Percentiles rank a stretch among this genome's conserved stretches.
Evolutionary conservation across 2,113 vertebrate species (phyloP).

Genomic region (Dromiciops gliroides): DNA sequence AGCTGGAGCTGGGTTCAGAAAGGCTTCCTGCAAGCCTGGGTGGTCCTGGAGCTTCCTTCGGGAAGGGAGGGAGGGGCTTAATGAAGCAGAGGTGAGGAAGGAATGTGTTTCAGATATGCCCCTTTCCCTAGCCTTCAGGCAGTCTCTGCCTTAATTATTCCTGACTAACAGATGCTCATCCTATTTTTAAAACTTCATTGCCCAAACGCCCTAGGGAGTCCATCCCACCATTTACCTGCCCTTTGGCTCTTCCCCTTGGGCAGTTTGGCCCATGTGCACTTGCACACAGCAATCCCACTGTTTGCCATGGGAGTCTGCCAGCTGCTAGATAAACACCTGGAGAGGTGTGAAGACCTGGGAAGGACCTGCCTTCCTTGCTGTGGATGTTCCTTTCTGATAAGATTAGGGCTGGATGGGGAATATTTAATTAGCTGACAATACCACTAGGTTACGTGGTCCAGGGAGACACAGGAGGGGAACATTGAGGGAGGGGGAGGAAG

Average conservation of each 20-base stretch:
- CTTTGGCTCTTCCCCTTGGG: constrained; percentile 23
- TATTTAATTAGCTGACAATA: constrained; percentile 67
- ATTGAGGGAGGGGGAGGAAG: constrained; percentile 4
- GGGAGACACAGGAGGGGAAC: background rate
- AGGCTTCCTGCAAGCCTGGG: background rate
- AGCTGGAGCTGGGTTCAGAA: background rate
- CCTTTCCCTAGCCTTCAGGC: too few species aligned
- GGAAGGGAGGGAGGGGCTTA: too few species aligned
- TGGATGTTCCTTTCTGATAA: constrained; percentile 32
- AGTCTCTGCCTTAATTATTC: background rate
- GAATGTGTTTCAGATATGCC: rapidly evolving
- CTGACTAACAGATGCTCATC: background rate
- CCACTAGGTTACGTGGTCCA: background rate
- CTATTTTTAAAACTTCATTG: background rate
- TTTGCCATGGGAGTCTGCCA: constrained; percentile 53
- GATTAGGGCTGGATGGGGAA: constrained; percentile 54
- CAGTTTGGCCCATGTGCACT: constrained; percentile 12
- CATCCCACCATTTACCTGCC: background rate
- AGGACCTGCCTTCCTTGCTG: constrained; percentile 35
- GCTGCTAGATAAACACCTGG: background rate
- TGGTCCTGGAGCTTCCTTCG: background rate
- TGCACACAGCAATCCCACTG: constrained; percentile 28
- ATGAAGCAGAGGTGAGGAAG: background rate
- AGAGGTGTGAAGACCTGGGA: constrained; percentile 16
- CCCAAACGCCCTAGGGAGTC: background rate